phyloP scores from a whole-genome alignment of 2,888 invertebrate species.

The Galerucella nymphaeae region DNA sequence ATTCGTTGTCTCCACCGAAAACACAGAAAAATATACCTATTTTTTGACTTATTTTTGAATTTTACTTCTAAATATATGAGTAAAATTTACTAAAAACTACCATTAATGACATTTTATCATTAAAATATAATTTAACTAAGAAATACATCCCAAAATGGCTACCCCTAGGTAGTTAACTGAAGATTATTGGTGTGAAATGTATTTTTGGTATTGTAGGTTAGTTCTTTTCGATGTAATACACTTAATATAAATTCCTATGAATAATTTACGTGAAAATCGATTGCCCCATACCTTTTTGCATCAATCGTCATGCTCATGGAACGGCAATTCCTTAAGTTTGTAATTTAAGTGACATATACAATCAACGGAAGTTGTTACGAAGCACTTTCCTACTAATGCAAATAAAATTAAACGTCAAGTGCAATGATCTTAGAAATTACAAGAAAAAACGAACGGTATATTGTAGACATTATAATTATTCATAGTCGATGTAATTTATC shows the following conservation, averaged over 20 bases:
- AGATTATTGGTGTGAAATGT: too few species aligned
- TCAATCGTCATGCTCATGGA: constrained; percentile 53
- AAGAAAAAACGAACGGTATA: constrained; percentile 38
- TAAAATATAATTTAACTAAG: too few species aligned
- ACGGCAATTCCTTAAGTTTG: constrained; percentile 53
- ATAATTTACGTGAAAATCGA: constrained; percentile 29
- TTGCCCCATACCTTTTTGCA: constrained; percentile 37
- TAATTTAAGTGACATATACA: constrained; percentile 55
- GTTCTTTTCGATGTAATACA: background rate
- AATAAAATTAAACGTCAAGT: constrained; percentile 52
- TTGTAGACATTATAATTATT: constrained; percentile 19
- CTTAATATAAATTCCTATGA: constrained; percentile 10
- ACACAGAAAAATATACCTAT: too few species aligned
- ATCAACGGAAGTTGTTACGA: constrained; percentile 56
- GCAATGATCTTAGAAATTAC: constrained; percentile 48
- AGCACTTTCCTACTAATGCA: constrained; percentile 52
- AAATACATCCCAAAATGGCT: too few species aligned
- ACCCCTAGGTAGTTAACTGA: too few species aligned
- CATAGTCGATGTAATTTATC: constrained; percentile 10
- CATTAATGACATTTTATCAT: too few species aligned
- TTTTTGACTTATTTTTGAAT: too few species aligned
- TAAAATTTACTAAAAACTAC: too few species aligned
- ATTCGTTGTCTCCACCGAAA: too few species aligned
- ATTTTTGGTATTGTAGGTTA: too few species aligned
- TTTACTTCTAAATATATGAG: too few species aligned